Base-by-base conservation (phyloP, 2,113 vertebrate genomes). In the Labrus mixtus region DNA sequence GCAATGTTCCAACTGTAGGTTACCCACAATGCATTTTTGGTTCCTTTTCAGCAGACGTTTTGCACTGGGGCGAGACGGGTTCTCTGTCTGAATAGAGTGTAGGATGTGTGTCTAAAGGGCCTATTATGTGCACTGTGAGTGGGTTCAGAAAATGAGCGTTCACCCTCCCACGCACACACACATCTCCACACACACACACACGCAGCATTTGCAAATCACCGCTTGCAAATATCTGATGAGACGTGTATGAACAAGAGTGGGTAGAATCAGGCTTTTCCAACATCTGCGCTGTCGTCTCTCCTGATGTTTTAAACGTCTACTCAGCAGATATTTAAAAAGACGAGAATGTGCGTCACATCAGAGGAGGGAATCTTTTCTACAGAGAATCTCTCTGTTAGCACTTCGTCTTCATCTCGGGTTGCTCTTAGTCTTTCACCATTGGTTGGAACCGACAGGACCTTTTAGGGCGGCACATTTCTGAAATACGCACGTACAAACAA, bases 41-140 rank as follows among this genome's bases (percentile, higher is more conserved):
- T 54, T 54, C 69, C 39, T 11, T 17, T 39, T 5, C 33, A 59
- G 68, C 65, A 68, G 22, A 80, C 19, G 13, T 63, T 71, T 68
- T 75, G 64, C 62, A 39, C 8, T 23, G 72, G 58, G 57, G 58
- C 1, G 11, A 77, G 20, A 55, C 46, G 29, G 69, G 46, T 66
- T 73, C 0, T 69, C n/a, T 78, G 25, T 23, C 36, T 77, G 22
- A 68, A 62, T 13, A 51, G 75, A 65, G 73, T 16, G 79, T 79
- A 23, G 77, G 78, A 67, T 55, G 79, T 64, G 63, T 9, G 50
- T 78, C 58, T 58, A 45, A 84, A 82, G 79, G 70, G 36, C 63
- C 45, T 68, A 73, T 81, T 82, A 75, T 81, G 7, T 6, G 5
- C 60, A 20, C 22, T 71, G 57, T 13, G 54, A 71, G 73, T 78